phyloP scores from a whole-genome alignment of 2,888 invertebrate species.

The Griposia aprilina region DNA sequence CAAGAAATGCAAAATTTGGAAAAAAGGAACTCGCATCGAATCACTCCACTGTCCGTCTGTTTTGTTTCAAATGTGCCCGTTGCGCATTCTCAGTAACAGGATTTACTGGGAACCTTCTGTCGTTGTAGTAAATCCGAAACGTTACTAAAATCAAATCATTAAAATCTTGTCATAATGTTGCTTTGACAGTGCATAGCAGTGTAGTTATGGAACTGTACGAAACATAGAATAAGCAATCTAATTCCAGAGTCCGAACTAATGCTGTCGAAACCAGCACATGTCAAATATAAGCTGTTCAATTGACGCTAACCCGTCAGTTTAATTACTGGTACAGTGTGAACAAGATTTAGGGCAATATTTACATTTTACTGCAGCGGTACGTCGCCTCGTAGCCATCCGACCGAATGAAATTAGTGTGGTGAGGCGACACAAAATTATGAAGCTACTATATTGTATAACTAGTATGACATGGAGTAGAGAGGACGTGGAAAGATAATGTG shows the following conservation, averaged over 20 bases:
- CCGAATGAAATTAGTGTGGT: slow-evolving; percentile 62
- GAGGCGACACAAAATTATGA: slow-evolving; percentile 46
- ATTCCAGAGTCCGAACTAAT: slow-evolving; percentile 17
- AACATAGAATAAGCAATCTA: slow-evolving; percentile 26
- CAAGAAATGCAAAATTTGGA: neutral
- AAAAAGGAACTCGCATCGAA: neutral
- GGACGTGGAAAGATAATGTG: neutral
- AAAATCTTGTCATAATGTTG: neutral
- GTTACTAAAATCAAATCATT: neutral
- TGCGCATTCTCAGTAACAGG: neutral
- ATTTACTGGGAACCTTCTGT: neutral
- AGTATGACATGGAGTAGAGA: slow-evolving; percentile 7
- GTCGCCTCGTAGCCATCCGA: slow-evolving; percentile 34
- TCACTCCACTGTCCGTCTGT: neutral
- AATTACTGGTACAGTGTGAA: slow-evolving; percentile 56
- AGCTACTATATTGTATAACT: slow-evolving; percentile 29
- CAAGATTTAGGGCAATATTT: slow-evolving; percentile 67
- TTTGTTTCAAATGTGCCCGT: too few species aligned
- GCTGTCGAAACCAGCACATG: slow-evolving; percentile 31
- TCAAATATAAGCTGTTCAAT: slow-evolving; percentile 51
- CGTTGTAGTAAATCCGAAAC: neutral
- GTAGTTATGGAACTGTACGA: neutral
- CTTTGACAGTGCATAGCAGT: neutral
- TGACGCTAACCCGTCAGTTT: slow-evolving; percentile 46
- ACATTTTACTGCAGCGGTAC: slow-evolving; percentile 63